Evolutionary conservation across 2,888 invertebrate genomes (phyloP).

Genomic region (Sminthurinus aureus): DNA sequence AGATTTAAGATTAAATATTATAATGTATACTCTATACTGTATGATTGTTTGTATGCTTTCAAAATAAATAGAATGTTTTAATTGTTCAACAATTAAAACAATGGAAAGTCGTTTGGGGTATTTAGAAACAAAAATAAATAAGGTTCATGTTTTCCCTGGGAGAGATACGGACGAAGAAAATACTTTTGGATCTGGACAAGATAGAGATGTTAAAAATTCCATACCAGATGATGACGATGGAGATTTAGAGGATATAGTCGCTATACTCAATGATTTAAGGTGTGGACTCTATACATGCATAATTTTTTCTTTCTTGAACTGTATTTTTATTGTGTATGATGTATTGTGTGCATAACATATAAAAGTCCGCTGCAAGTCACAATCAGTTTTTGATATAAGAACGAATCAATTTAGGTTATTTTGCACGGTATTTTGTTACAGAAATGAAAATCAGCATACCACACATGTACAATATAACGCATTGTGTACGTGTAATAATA

Average conservation of each 20-base stretch:
- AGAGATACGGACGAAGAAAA: background rate
- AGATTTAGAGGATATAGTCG: background rate
- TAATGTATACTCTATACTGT: background rate
- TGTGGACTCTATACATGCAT: background rate
- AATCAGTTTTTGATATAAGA: background rate
- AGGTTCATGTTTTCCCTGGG: constrained; percentile 22
- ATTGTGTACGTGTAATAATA: background rate
- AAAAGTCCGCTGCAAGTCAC: too few species aligned
- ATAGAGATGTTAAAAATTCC: constrained; percentile 24
- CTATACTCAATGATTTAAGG: constrained; percentile 27
- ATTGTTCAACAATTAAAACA: constrained; percentile 56
- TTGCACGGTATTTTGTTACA: too few species aligned
- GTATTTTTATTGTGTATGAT: too few species aligned
- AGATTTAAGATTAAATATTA: too few species aligned
- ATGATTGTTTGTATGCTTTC: background rate
- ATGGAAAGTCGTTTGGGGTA: constrained; percentile 53
- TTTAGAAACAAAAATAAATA: constrained; percentile 46
- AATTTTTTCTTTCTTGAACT: background rate
- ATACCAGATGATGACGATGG: constrained; percentile 25
- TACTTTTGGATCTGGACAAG: constrained; percentile 1
- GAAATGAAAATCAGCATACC: too few species aligned
- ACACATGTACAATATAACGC: background rate
- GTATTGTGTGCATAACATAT: too few species aligned
- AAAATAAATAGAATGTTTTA: constrained; percentile 58
- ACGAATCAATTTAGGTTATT: constrained; percentile 13